These are phyloP conservation scores for Megastigmus dorsalis DNA, from an alignment of 2,888 invertebrate genomes.

Conservation along the genomic window DNA sequence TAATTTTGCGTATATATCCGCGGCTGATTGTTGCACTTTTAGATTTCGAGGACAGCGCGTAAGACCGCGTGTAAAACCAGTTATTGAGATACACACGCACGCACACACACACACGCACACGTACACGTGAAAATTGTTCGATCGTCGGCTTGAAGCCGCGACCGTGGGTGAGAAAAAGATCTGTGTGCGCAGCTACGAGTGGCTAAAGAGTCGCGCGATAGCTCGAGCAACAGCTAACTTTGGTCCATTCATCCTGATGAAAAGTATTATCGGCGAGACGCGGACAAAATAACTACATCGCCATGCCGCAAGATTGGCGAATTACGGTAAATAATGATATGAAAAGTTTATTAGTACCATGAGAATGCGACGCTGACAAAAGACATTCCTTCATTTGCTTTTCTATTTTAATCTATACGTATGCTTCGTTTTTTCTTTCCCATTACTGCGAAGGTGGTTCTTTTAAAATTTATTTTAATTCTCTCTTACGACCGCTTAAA, in stretches of 20 bases:
- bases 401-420: slow-evolving; percentile 37
- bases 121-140: slow-evolving; percentile 8
- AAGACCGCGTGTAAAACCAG: background rate
- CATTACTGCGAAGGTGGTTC: slow-evolving; percentile 40
- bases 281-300: slow-evolving; percentile 44
- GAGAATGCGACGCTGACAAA: slow-evolving; percentile 47
- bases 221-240: slow-evolving; percentile 54
- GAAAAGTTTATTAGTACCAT: slow-evolving; percentile 53
- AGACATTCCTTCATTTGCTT: slow-evolving; percentile 37
- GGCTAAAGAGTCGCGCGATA: slow-evolving; percentile 45
- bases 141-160: background rate
- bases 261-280: slow-evolving; percentile 45
- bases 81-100: background rate
- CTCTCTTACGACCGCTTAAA: slow-evolving; percentile 49
- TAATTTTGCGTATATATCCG: background rate
- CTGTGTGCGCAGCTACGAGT: slow-evolving; percentile 23
- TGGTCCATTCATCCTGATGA: slow-evolving; percentile 53
- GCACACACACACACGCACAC: no score
- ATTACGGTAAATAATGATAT: slow-evolving; percentile 49
- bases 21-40: slow-evolving; percentile 28
- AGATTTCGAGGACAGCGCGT: background rate
- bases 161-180: slow-evolving; percentile 19
- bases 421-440: slow-evolving; percentile 40
- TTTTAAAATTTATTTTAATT: slow-evolving; percentile 45
- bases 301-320: slow-evolving; percentile 37